phyloP scores from a whole-genome alignment of 2,888 invertebrate genomes.

The Chymomyza caudatula region DNA sequence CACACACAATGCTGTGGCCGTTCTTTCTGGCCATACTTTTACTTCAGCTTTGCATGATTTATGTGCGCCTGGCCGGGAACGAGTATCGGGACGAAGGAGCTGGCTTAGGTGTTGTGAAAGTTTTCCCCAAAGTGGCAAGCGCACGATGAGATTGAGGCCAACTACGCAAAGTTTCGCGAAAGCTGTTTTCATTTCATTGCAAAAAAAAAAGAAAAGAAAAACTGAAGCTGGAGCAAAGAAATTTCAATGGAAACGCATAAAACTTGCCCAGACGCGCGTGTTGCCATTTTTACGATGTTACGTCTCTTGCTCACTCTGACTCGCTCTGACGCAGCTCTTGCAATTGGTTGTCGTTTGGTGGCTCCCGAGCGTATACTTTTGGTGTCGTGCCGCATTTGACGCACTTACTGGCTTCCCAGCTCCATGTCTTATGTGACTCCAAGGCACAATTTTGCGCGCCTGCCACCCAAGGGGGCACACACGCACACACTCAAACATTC shows the following conservation, averaged over 20 bases:
- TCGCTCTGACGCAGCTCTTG: conserved; percentile 43
- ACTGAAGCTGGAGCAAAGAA: conserved; percentile 1
- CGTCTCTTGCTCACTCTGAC: conserved; percentile 7
- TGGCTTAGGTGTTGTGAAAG: conserved; percentile 10
- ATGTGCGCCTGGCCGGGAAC: conserved; percentile 51
- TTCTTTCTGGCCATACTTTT: conserved; percentile 27
- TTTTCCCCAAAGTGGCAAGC: background rate
- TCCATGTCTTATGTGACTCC: conserved; percentile 77
- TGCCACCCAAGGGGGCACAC: conserved; percentile 54
- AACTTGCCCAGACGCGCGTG: background rate
- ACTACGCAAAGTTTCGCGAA: conserved; percentile 36
- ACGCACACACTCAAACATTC: conserved; percentile 18
- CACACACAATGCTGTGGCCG: conserved; percentile 30
- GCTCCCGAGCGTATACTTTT: conserved; percentile 68
- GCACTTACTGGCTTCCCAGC: conserved; percentile 59
- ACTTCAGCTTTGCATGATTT: conserved; percentile 65
- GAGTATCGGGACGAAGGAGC: conserved; percentile 2
- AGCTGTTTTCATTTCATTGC: conserved; percentile 57
- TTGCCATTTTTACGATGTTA: background rate
- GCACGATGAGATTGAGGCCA: conserved; percentile 1
- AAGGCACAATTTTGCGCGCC: conserved; percentile 77
- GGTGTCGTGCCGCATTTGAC: conserved; percentile 72
- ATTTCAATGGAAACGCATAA: background rate
- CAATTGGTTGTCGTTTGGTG: conserved; percentile 71
- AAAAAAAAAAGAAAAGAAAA: conserved; percentile 37